Evolutionary conservation across 2,888 invertebrate genomes (phyloP).

Genomic region (Vesta saturnalis): DNA sequence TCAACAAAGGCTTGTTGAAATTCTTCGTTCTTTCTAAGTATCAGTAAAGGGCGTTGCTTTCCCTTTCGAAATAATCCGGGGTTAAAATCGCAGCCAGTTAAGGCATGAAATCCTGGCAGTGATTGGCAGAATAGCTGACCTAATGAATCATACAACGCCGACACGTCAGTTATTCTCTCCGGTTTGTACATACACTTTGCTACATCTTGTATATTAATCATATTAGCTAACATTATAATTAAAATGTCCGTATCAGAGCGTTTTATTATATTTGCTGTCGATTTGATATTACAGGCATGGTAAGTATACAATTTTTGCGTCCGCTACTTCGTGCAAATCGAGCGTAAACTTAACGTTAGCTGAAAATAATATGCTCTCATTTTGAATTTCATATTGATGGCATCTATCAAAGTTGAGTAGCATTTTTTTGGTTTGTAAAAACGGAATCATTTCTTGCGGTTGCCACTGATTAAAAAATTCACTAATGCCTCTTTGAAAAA

Average conservation of each 20-base stretch:
- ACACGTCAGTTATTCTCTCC: slow-evolving; percentile 3
- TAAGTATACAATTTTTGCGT: slow-evolving; percentile 48
- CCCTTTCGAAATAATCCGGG: no score
- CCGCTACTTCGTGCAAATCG: slow-evolving; percentile 49
- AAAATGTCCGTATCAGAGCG: slow-evolving; percentile 47
- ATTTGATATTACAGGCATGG: slow-evolving; percentile 8
- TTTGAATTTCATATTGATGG: slow-evolving; percentile 29
- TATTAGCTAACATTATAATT: slow-evolving; percentile 46
- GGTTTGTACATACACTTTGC: slow-evolving; percentile 15
- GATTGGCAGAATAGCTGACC: slow-evolving; percentile 15
- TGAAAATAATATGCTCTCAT: slow-evolving; percentile 2
- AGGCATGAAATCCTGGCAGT: slow-evolving; percentile 20
- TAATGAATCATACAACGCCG: not conserved
- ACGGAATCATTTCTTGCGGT: no score
- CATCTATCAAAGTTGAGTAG: slow-evolving; percentile 41
- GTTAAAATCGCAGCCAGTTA: slow-evolving; percentile 21
- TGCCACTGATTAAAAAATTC: slow-evolving; percentile 45
- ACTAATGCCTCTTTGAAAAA: slow-evolving; percentile 52
- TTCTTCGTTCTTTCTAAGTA: no score
- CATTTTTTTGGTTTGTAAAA: slow-evolving; percentile 40
- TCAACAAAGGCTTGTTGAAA: no score
- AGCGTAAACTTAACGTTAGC: slow-evolving; percentile 29
- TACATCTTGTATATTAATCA: slow-evolving; percentile 23
- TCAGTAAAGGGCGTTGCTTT: no score
- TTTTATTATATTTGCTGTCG: slow-evolving; percentile 45